Conservation (phyloP, 2,888 invertebrate genomes). For the Lasius fuliginosus region DNA sequence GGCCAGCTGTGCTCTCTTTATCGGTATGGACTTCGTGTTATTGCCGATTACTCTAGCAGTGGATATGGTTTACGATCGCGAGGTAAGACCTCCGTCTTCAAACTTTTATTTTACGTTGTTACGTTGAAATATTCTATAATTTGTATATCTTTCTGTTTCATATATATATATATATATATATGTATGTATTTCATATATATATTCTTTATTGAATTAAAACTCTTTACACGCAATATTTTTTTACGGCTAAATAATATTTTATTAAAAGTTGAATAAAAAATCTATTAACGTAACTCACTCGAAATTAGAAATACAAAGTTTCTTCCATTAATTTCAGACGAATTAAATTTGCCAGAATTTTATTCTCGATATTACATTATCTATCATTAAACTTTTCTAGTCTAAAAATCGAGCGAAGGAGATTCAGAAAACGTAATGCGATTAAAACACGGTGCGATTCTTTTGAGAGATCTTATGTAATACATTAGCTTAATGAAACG, state of each 20-base stretch:
- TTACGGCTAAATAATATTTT: neutral
- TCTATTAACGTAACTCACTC: neutral
- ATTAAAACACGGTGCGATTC: neutral
- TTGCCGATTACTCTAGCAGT: conserved; percentile 93
- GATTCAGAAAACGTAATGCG: neutral
- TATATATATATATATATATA: neutral
- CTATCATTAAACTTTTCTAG: neutral
- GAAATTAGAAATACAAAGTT: neutral
- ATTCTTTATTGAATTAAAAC: neutral
- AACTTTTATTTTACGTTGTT: neutral
- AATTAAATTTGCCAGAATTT: neutral
- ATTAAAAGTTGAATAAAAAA: conserved; percentile 9
- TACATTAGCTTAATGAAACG: neutral
- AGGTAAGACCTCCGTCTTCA: conserved; percentile 87
- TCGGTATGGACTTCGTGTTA: conserved; percentile 93
- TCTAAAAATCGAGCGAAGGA: neutral
- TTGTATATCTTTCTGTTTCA: neutral
- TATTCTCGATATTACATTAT: neutral
- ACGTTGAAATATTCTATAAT: neutral
- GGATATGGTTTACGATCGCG: conserved; percentile 94
- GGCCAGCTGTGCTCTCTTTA: conserved; percentile 91
- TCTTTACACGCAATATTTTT: neutral
- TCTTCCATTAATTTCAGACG: neutral
- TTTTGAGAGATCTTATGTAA: neutral
- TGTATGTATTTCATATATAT: too few relatives aligned